Conservation (phyloP, 2,888 invertebrate species). For the Drosophila kambysellisi region DNA sequence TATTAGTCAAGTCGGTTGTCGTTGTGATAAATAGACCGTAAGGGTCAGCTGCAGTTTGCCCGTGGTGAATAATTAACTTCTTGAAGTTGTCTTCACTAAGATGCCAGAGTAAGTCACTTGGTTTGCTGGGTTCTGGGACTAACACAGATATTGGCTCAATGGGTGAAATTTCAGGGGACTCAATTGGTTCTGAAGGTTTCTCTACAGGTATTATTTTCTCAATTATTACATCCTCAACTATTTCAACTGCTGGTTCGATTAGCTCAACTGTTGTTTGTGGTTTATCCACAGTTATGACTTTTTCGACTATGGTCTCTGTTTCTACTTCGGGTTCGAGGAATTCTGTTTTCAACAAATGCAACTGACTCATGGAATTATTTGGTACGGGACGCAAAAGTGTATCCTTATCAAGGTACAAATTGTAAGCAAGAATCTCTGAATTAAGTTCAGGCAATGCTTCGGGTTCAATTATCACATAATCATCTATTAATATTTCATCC, state of each 20-base stretch:
- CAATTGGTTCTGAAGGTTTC: slow-evolving; percentile 2
- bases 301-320: slow-evolving; percentile 5
- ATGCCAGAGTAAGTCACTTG: slow-evolving; percentile 59
- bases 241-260: slow-evolving; percentile 11
- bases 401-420: slow-evolving; percentile 66
- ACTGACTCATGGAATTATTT: slow-evolving; percentile 88
- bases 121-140: slow-evolving; percentile 10
- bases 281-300: slow-evolving; percentile 6
- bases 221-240: slow-evolving; percentile 2
- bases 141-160: slow-evolving; percentile 11
- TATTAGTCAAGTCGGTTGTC: slow-evolving; percentile 32
- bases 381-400: slow-evolving; percentile 43
- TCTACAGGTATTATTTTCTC: slow-evolving; percentile 7
- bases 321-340: slow-evolving; percentile 13
- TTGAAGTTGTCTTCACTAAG: slow-evolving; percentile 70
- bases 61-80: slow-evolving; percentile 53
- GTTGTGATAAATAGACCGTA: slow-evolving; percentile 42
- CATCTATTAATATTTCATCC: slow-evolving; percentile 51
- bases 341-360: slow-evolving; percentile 66
- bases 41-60: slow-evolving; percentile 40
- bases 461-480: slow-evolving; percentile 79
- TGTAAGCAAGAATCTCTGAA: slow-evolving; percentile 63
- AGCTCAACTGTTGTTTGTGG: slow-evolving; percentile 14
- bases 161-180: slow-evolving; percentile 2
- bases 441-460: slow-evolving; percentile 65